A percentile compares a stretch with the other conserved stretches of the same genome.
Conservation (phyloP, 1,140 invertebrate species). For the Lycorma delicatula region DNA sequence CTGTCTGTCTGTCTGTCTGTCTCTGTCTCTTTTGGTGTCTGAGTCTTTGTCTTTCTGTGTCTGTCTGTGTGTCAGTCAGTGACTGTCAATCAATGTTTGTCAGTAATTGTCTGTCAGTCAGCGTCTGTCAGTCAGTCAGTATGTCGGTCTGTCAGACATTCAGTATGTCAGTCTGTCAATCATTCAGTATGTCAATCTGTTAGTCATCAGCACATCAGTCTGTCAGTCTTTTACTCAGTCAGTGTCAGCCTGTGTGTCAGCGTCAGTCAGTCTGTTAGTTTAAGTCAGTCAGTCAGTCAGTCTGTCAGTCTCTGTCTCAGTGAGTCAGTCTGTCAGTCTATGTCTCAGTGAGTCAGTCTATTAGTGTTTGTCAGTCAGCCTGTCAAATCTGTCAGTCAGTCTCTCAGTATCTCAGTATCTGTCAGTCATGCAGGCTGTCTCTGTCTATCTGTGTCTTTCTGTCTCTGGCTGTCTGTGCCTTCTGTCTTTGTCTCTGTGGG, state of each 20-base stretch:
- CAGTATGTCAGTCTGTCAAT: conserved; percentile 23
- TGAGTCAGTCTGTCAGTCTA: too few species aligned
- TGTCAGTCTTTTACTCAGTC: conserved; percentile 15
- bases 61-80: conserved; percentile 22
- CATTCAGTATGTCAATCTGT: conserved; percentile 21
- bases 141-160: conserved; percentile 20
- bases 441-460: too few species aligned
- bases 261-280: conserved; percentile 18
- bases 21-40: too few species aligned
- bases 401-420: too few species aligned
- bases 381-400: too few species aligned
- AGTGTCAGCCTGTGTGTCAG: conserved; percentile 15
- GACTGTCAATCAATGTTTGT: conserved; percentile 16
- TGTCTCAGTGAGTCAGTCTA: too few species aligned
- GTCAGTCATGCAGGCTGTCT: conserved; percentile 14
- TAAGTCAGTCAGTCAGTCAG: too few species aligned
- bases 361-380: too few species aligned
- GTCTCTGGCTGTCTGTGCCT: too few species aligned
- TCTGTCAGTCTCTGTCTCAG: too few species aligned
- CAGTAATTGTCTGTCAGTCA: conserved; percentile 13
- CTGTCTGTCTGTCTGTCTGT: too few species aligned
- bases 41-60: conserved; percentile 21
- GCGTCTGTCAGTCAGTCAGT: conserved; percentile 17
- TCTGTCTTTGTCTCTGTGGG: not conserved
- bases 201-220: conserved; percentile 20